Evolutionary conservation across 2,888 invertebrate genomes (phyloP), one percentile per base, ranked within the genome.

Genomic region (Itoplectis maculator): DNA sequence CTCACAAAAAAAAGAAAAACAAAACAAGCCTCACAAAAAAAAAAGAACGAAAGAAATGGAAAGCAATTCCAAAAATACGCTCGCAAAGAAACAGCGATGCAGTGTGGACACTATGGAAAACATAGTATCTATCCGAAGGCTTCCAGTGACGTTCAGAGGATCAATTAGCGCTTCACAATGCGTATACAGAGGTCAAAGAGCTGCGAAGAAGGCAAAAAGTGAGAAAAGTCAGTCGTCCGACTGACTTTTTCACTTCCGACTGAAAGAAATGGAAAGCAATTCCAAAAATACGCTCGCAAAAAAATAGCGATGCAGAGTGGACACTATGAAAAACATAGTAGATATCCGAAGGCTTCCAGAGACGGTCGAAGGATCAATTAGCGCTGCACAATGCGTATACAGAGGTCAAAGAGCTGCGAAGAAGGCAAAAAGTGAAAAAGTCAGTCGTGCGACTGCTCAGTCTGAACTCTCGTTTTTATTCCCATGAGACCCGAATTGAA

Each of bases 31-130:
- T 35, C 9, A n/a, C 4, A 56, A 56, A 9, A 35, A 29, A 29
- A 29, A 56, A 29, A 29, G 23, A 13, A 13, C 2, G n/a, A 29
- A 29, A 29, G 15, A 59, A 13, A n/a, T 35, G 35, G 59, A 35
- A 59, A 35, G 35, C n/a, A 37, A 59, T 59, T 59, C 59, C 59
- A 59, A 59, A 59, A 59, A 59, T 35, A 59, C 59, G 59, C 59
- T 37, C 59, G 15, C 18, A 9, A 23, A 9, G 23, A n/a, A 56
- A 56, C 13, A 56, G 13, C 23, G 54, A 23, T 7, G 13, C 13
- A 29, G 2, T 23, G 11, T 54, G 9, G 54, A 54, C 54, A 13
- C 23, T 54, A 13, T 11, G n/a, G n/a, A n/a, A 11, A 20, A 23
- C 29, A 23, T 56, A n/a, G 56, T 56, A 11, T 8, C 0, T 3